phyloP scores from a whole-genome alignment of 2,888 invertebrate species.

The Melanophora roralis region DNA sequence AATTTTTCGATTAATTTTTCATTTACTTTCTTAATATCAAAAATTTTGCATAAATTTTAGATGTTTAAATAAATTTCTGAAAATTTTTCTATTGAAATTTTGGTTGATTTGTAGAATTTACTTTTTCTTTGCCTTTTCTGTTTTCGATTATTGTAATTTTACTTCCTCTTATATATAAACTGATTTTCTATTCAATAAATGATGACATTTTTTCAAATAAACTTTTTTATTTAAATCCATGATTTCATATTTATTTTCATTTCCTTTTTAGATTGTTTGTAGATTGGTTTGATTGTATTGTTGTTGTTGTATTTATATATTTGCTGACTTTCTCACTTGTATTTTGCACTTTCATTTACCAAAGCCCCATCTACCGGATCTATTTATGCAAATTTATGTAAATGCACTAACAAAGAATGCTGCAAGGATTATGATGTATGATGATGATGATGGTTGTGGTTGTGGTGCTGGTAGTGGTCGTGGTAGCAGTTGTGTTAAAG shows the following conservation, averaged over 20 bases:
- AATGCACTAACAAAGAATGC: constrained; percentile 32
- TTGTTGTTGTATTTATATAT: not conserved
- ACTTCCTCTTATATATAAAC: not conserved
- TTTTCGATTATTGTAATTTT: no score
- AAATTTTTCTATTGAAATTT: no score
- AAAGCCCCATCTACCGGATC: not conserved
- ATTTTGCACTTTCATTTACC: constrained; percentile 31
- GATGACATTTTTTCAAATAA: not conserved
- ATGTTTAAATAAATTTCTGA: no score
- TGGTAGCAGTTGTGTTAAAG: not conserved
- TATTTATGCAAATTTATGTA: constrained; percentile 56
- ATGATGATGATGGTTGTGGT: not conserved
- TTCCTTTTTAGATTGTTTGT: not conserved
- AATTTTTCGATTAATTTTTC: no score
- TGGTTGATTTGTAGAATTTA: no score
- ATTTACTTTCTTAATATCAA: no score
- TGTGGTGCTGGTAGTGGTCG: not conserved
- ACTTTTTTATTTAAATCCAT: not conserved
- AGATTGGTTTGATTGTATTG: not conserved
- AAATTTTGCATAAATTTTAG: no score
- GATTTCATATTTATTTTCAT: not conserved
- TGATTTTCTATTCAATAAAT: constrained; percentile 15
- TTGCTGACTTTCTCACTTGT: constrained; percentile 24
- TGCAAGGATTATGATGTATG: constrained; percentile 5
- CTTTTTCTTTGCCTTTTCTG: no score